Evolutionary conservation across 2,888 invertebrate species (phyloP).

Genomic region (Sialis lutaria): DNA sequence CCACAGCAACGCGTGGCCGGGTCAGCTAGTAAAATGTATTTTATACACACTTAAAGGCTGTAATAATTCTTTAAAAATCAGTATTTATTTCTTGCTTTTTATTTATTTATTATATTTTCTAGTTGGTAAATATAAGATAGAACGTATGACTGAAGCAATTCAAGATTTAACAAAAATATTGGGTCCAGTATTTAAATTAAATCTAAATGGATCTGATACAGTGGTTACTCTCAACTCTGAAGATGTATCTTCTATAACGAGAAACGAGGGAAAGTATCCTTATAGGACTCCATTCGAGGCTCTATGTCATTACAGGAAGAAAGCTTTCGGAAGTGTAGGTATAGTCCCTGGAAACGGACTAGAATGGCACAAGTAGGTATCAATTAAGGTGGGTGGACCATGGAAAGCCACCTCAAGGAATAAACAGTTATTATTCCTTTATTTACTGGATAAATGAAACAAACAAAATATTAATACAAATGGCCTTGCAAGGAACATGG

Average conservation of each 20-base stretch:
- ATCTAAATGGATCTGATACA: constrained; percentile 25
- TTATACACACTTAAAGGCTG: too few relatives aligned
- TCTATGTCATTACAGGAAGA: constrained; percentile 27
- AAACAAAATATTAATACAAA: too few relatives aligned
- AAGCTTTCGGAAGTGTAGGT: constrained; percentile 28
- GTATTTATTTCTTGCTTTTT: too few relatives aligned
- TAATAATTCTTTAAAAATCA: too few relatives aligned
- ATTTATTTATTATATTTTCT: constrained; percentile 8
- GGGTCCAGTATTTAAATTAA: constrained; percentile 29
- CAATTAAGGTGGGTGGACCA: too few relatives aligned
- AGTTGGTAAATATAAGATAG: constrained; percentile 22
- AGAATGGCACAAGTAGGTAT: constrained; percentile 32
- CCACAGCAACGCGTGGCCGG: too few relatives aligned
- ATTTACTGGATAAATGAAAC: too few relatives aligned
- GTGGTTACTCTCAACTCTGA: constrained; percentile 30
- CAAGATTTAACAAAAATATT: constrained; percentile 23
- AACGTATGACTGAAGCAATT: constrained; percentile 26
- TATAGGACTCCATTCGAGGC: constrained; percentile 32
- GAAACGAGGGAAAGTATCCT: constrained; percentile 31
- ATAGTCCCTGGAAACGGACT: constrained; percentile 37
- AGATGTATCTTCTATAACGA: constrained; percentile 27
- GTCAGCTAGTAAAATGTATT: too few relatives aligned
- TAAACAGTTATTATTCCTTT: too few relatives aligned
- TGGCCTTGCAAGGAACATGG: too few relatives aligned
- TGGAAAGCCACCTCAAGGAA: too few relatives aligned